Conservation (phyloP, 2,113 vertebrate genomes). For the Nymphicus hollandicus region DNA sequence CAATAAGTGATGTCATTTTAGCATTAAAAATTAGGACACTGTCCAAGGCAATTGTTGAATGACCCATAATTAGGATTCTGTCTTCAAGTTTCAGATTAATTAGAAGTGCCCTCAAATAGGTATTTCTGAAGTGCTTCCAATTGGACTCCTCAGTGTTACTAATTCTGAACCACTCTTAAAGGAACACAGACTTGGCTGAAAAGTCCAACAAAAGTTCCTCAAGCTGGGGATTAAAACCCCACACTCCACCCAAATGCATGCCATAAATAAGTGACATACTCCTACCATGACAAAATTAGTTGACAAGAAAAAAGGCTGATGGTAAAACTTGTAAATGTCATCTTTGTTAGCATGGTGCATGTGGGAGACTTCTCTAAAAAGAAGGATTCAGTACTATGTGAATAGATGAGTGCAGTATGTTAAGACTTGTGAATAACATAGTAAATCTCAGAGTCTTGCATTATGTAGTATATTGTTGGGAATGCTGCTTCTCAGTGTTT, state of each 20-base stretch:
- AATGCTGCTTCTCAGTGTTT: neutral
- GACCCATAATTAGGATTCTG: neutral
- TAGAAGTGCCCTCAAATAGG: neutral
- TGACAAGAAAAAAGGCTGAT: neutral
- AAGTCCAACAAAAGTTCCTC: neutral
- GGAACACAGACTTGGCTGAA: neutral
- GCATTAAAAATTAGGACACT: neutral
- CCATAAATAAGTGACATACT: constrained; percentile 57
- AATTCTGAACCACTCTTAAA: neutral
- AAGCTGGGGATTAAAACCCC: neutral
- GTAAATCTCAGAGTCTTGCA: neutral
- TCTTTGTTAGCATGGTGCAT: constrained; percentile 14
- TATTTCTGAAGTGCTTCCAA: neutral
- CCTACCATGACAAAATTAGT: constrained; percentile 19
- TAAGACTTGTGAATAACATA: neutral
- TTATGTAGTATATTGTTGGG: neutral
- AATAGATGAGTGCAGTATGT: constrained; percentile 7
- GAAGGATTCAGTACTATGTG: neutral
- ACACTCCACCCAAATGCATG: neutral
- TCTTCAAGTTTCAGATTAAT: neutral
- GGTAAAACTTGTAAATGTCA: neutral
- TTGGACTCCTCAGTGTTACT: neutral
- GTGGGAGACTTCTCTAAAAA: constrained; percentile 24
- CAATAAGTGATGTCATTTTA: neutral
- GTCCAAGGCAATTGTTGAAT: neutral